phyloP scores from a whole-genome alignment of 2,113 vertebrate genomes.

The Cacatua alba region DNA sequence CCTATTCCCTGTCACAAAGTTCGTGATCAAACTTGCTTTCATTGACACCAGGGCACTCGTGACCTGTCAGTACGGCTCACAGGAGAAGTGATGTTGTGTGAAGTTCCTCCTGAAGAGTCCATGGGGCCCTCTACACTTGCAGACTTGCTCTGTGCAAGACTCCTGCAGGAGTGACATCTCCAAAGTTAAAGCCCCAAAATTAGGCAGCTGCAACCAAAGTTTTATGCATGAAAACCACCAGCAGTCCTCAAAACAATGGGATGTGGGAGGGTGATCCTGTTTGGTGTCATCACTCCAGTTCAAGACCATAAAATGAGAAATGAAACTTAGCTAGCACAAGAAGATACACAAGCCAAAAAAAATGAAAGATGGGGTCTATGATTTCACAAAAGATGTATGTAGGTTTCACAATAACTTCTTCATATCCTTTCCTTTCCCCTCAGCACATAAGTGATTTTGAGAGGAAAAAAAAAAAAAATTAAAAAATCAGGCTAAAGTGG shows the following conservation, averaged over 20 bases:
- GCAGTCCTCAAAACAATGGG: background rate
- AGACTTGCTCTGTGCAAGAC: background rate
- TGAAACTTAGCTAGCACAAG: background rate
- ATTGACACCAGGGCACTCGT: background rate
- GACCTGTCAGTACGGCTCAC: background rate
- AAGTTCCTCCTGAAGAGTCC: background rate
- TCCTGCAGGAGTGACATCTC: background rate
- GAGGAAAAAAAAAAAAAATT: background rate
- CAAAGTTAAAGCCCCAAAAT: background rate
- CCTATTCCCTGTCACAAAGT: background rate
- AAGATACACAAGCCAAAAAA: background rate
- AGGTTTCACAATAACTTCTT: background rate
- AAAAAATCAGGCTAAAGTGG: background rate
- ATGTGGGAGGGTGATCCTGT: background rate
- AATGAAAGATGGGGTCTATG: background rate
- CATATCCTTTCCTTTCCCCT: background rate
- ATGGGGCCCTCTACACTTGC: fast-evolving
- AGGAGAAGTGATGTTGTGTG: background rate
- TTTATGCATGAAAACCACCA: background rate
- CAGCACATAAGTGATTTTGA: background rate
- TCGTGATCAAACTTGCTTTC: background rate
- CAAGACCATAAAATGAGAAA: background rate
- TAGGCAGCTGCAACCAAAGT: background rate
- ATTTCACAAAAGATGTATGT: background rate
- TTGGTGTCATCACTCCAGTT: background rate